Evolutionary conservation across 2,113 vertebrate genomes (phyloP).

Genomic region (Clarias batrachus): DNA sequence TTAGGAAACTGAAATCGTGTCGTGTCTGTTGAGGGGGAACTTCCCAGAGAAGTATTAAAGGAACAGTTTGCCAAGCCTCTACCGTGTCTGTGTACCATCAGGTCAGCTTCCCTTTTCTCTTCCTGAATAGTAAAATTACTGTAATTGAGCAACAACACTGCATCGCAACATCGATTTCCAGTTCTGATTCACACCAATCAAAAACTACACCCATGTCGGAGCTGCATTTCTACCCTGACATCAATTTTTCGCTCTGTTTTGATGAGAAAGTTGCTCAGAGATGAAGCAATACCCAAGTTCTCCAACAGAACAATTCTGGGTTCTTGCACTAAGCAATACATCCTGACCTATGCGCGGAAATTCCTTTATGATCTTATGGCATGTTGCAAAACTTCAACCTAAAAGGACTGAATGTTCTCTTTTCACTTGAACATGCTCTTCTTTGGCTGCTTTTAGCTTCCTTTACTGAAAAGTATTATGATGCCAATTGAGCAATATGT

Average conservation of each 20-base stretch:
- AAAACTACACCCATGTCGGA: constrained; percentile 8
- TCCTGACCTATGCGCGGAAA: constrained; percentile 1
- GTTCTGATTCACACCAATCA: background rate
- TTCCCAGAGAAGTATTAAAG: constrained; percentile 29
- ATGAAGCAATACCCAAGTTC: constrained; percentile 45
- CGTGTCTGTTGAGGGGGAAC: constrained; percentile 35
- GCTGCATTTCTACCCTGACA: constrained; percentile 28
- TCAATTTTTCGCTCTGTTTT: constrained; percentile 16
- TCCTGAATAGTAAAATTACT: constrained; percentile 51
- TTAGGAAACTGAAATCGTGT: constrained; percentile 36
- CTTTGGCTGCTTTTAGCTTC: background rate
- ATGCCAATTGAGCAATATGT: constrained; percentile 1
- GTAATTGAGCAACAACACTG: constrained; percentile 45
- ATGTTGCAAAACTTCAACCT: background rate
- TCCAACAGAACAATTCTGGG: constrained; percentile 13
- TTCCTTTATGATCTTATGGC: background rate
- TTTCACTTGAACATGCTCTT: background rate
- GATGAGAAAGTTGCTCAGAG: constrained; percentile 40
- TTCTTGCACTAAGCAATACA: constrained; percentile 37
- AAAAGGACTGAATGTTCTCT: background rate
- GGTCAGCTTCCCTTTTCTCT: constrained; percentile 50
- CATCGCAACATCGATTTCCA: constrained; percentile 1
- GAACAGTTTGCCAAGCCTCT: constrained; percentile 6
- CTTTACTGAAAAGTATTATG: background rate
- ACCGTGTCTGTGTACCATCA: constrained; percentile 23